Conservation (phyloP, 2,888 invertebrate genomes). For the Hirtodrosophila cameraria region DNA sequence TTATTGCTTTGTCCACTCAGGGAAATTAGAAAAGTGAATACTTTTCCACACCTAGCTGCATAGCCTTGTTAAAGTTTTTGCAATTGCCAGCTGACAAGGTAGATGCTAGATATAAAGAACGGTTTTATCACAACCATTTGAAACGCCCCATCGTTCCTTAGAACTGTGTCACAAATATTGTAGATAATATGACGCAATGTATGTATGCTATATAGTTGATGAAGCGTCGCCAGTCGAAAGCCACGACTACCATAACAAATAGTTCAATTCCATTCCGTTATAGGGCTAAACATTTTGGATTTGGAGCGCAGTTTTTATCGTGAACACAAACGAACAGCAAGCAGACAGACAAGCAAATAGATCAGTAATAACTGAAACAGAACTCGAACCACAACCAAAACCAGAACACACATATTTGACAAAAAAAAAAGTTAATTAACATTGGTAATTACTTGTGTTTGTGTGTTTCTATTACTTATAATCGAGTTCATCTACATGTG, state of each 20-base stretch:
- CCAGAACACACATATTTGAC: not conserved
- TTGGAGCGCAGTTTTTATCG: constrained; percentile 41
- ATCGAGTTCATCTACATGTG: constrained; percentile 1
- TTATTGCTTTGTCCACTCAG: not conserved
- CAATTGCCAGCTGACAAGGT: too few relatives aligned
- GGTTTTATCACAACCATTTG: constrained; percentile 3
- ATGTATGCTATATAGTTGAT: constrained; percentile 32
- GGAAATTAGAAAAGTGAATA: too few relatives aligned
- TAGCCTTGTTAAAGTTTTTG: not conserved
- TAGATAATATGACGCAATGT: constrained; percentile 46
- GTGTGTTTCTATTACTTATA: constrained; percentile 2
- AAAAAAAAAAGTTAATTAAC: constrained; percentile 37
- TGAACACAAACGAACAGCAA: constrained; percentile 34
- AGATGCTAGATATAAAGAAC: constrained; percentile 1
- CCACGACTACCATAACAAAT: constrained; percentile 3
- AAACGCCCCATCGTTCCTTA: constrained; percentile 23
- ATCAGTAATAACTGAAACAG: not conserved
- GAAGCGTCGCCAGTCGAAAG: constrained; percentile 23
- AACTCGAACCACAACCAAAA: not conserved
- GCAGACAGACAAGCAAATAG: constrained; percentile 4
- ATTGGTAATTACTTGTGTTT: constrained; percentile 46
- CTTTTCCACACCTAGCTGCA: not conserved
- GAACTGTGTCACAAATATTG: constrained; percentile 17
- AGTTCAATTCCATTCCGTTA: constrained; percentile 1
- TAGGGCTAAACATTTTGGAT: constrained; percentile 21